These are phyloP conservation scores for Ferrisia virgata DNA, from an alignment of 2,888 invertebrate species.

Conservation along the genomic window DNA sequence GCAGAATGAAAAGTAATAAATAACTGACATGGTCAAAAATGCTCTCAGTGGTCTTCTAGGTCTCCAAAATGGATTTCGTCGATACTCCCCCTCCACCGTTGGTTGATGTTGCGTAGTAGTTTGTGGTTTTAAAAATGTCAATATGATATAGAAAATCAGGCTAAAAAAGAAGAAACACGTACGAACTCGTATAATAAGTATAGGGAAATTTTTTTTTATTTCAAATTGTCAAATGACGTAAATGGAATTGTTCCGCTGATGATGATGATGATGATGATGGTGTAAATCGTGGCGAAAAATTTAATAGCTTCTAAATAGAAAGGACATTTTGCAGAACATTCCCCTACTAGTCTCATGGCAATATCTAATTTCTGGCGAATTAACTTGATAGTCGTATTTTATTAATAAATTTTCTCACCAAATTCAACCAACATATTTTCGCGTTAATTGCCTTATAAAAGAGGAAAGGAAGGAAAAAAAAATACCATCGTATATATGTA, in stretches of 20 bases:
- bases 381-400: neutral
- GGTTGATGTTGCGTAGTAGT: too few relatives aligned
- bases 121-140: too few relatives aligned
- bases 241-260: neutral
- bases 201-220: neutral
- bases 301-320: neutral
- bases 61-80: too few relatives aligned
- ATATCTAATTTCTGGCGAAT: constrained; percentile 2
- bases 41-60: too few relatives aligned
- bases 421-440: neutral
- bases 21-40: too few relatives aligned
- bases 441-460: constrained; percentile 5
- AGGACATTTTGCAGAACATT: neutral
- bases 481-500: neutral
- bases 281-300: neutral
- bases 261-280: too few relatives aligned
- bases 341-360: neutral
- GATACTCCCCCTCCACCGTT: too few relatives aligned
- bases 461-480: neutral
- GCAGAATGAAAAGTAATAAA: too few relatives aligned
- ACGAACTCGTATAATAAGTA: neutral
- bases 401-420: neutral
- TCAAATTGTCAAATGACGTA: neutral
- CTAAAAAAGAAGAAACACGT: too few relatives aligned
- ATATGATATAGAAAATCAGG: too few relatives aligned